Percentiles rank a stretch among this genome's conserved stretches.
Conservation (phyloP, 2,113 vertebrate genomes). For the Clarias gariepinus region DNA sequence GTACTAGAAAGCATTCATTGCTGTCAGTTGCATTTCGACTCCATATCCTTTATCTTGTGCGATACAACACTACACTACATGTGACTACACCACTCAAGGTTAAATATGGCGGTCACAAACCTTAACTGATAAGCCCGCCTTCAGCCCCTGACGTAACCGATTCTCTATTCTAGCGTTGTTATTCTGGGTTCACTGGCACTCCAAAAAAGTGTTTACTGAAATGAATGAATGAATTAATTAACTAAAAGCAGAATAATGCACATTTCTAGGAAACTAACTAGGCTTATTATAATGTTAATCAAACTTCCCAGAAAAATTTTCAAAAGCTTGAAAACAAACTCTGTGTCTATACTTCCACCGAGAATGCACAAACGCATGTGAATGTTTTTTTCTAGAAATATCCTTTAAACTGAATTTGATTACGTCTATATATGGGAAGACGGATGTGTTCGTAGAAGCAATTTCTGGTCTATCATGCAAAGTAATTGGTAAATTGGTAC, state of each 20-base stretch:
- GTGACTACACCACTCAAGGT: too few species aligned
- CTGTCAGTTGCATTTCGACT: too few species aligned
- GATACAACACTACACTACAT: too few species aligned
- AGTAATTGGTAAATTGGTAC: slow-evolving; percentile 31
- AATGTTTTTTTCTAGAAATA: neutral
- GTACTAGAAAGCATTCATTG: too few species aligned
- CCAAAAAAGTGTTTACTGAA: too few species aligned
- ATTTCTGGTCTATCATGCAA: slow-evolving; percentile 42
- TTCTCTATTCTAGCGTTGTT: too few species aligned
- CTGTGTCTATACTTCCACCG: neutral
- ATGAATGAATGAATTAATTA: neutral
- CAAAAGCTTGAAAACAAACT: neutral
- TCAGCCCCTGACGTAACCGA: too few species aligned
- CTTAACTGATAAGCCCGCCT: too few species aligned
- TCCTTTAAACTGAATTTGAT: slow-evolving; percentile 4
- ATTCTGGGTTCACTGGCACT: neutral
- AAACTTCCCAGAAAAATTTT: neutral
- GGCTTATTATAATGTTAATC: neutral
- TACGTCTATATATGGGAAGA: neutral
- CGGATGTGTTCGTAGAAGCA: slow-evolving; percentile 13
- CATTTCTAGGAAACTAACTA: neutral
- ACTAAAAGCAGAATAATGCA: neutral
- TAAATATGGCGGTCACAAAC: too few species aligned
- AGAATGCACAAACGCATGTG: neutral
- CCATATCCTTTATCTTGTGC: too few species aligned